Percentiles rank a stretch among this genome's conserved stretches.
These are phyloP conservation scores for Castor canadensis DNA, from an alignment of 2,113 vertebrate species.

Conservation along the genomic window DNA sequence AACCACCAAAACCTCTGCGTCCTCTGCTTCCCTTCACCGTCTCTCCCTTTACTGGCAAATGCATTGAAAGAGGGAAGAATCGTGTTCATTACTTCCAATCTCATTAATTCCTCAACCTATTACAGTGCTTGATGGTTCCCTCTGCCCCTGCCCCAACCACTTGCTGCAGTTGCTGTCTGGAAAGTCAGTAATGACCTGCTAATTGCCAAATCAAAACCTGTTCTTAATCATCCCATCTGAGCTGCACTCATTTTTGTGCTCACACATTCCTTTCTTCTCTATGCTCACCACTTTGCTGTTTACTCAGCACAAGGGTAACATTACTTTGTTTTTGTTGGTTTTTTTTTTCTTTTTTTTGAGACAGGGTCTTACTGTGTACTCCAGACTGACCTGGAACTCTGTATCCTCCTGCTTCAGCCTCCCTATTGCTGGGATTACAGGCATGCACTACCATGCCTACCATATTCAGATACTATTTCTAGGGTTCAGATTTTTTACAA, in stretches of 20 bases:
- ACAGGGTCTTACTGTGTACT: not conserved
- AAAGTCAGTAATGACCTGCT: constrained; percentile 13
- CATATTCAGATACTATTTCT: too few species aligned
- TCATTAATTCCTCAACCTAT: not conserved
- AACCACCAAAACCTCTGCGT: not conserved
- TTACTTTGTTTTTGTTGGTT: not conserved
- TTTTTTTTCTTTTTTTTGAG: not conserved
- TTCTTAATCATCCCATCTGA: not conserved
- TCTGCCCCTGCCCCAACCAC: not conserved
- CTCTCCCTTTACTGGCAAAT: not conserved
- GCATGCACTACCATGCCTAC: not conserved
- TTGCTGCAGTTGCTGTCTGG: not conserved
- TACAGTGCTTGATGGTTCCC: not conserved
- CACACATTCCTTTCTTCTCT: not conserved
- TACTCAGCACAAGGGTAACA: not conserved
- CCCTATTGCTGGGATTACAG: not conserved
- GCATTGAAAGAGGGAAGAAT: not conserved
- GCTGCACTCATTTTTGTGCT: not conserved
- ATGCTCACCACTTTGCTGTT: not conserved
- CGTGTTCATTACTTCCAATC: constrained; percentile 14
- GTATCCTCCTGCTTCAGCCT: not conserved
- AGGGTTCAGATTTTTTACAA: not conserved
- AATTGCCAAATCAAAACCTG: not conserved
- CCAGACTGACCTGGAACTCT: not conserved
- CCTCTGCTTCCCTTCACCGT: not conserved